These are phyloP conservation scores for Diogma glabrata DNA, from an alignment of 2,888 invertebrate genomes.

Conservation along the genomic window DNA sequence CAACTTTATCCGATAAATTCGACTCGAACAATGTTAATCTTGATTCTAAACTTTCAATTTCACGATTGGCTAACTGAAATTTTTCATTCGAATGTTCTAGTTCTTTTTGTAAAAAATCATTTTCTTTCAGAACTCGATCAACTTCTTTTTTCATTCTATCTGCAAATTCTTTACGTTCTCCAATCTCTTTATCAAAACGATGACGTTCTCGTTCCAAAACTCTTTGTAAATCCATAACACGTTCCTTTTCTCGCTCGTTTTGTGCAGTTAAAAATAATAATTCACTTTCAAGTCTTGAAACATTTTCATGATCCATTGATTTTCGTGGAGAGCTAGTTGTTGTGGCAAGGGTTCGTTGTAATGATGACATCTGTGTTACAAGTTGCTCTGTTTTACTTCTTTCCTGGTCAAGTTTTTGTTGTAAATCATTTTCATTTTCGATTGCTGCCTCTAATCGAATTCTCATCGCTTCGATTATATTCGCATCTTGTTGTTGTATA, in stretches of 20 bases:
- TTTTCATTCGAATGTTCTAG: conserved; percentile 31
- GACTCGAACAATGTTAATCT: conserved; percentile 27
- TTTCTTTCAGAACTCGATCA: conserved; percentile 33
- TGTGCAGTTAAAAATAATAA: conserved; percentile 39
- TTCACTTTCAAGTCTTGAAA: conserved; percentile 40
- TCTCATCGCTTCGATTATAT: conserved; percentile 52
- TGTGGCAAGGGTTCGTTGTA: conserved; percentile 33
- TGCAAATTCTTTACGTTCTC: conserved; percentile 34
- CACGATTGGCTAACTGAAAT: conserved; percentile 30
- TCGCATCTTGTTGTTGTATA: conserved; percentile 50
- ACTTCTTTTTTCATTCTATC: conserved; percentile 35
- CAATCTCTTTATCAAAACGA: conserved; percentile 34
- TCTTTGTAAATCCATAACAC: conserved; percentile 38
- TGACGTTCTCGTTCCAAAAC: conserved; percentile 35
- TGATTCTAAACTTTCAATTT: conserved; percentile 40
- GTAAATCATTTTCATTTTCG: conserved; percentile 50
- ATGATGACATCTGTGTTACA: conserved; percentile 34
- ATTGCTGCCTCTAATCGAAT: conserved; percentile 51
- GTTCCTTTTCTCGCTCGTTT: conserved; percentile 41
- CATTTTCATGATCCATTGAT: conserved; percentile 32
- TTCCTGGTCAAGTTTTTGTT: conserved; percentile 45
- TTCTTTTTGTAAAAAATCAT: conserved; percentile 30
- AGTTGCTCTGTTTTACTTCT: conserved; percentile 40
- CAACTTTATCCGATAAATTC: not conserved
- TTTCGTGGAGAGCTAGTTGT: conserved; percentile 33